A percentile compares a stretch with the other conserved stretches of the same genome.
Evolutionary conservation across 2,888 invertebrate genomes (phyloP).

Genomic region (Tipula unca): DNA sequence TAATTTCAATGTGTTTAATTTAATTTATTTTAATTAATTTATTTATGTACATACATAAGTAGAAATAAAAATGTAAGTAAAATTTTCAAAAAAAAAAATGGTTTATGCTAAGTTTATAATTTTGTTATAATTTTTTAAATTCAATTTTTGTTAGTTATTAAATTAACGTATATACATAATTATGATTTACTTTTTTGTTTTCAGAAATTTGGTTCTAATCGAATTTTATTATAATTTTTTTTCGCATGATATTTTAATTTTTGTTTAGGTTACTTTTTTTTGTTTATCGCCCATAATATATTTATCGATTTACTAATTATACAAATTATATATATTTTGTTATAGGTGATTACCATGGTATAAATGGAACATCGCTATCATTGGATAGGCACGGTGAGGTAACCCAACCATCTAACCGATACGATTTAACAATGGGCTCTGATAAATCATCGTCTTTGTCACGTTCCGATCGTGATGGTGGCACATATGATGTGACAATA

Average conservation of each 20-base stretch:
- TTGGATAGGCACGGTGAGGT: slow-evolving; percentile 39
- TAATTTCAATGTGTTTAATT: background rate
- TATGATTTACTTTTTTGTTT: background rate
- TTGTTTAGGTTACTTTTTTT: too few species aligned
- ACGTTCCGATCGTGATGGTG: slow-evolving; percentile 36
- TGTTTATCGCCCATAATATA: too few species aligned
- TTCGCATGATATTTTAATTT: too few species aligned
- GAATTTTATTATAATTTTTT: background rate
- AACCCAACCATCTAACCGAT: slow-evolving; percentile 34
- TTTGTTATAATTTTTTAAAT: background rate
- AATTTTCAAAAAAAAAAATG: background rate
- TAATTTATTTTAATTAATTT: background rate
- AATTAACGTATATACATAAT: background rate
- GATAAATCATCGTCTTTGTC: slow-evolving; percentile 42
- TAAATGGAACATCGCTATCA: slow-evolving; percentile 40
- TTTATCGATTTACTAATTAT: background rate
- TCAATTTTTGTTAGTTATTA: background rate
- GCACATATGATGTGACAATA: slow-evolving; percentile 35
- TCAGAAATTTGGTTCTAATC: background rate
- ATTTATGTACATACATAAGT: background rate
- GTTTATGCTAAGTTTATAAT: background rate
- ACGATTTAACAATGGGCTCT: slow-evolving; percentile 39
- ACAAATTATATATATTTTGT: background rate
- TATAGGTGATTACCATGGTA: slow-evolving; percentile 39
- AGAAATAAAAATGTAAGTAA: background rate